phyloP scores from a whole-genome alignment of 2,888 invertebrate genomes.

The Drosophila helvetica region DNA sequence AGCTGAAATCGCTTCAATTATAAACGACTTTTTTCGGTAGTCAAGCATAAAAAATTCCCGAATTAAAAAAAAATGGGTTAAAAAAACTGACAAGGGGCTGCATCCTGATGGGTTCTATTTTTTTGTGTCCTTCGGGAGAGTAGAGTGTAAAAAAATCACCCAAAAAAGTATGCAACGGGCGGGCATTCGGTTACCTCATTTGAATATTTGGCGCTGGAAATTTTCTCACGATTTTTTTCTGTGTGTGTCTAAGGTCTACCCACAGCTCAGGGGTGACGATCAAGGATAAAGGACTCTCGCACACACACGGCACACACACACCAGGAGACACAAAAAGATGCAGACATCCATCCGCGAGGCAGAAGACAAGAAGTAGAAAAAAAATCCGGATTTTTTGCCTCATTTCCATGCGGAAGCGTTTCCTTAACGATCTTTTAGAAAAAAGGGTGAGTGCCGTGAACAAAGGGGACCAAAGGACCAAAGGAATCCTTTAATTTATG shows the following conservation, averaged over 20 bases:
- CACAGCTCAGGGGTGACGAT: conserved; percentile 73
- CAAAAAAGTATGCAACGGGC: conserved; percentile 73
- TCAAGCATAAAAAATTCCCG: conserved; percentile 69
- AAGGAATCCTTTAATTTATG: conserved; percentile 73
- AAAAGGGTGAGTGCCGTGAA: conserved; percentile 63
- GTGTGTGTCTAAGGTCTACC: conserved; percentile 50
- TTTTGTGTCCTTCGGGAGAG: conserved; percentile 7
- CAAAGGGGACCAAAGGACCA: conserved; percentile 51
- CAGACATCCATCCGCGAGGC: conserved; percentile 37
- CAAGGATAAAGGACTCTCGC: conserved; percentile 59
- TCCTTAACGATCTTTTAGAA: conserved; percentile 42
- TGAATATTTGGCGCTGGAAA: conserved; percentile 73
- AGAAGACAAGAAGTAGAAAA: conserved; percentile 56
- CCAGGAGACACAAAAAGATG: conserved; percentile 39
- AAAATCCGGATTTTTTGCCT: conserved; percentile 82
- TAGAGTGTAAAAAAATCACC: conserved; percentile 42
- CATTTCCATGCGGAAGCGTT: conserved; percentile 79
- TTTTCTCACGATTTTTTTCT: conserved; percentile 75
- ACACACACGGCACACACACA: too few species aligned
- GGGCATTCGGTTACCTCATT: conserved; percentile 61
- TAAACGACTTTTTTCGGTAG: conserved; percentile 73
- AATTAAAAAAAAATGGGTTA: conserved; percentile 56
- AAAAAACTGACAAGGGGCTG: conserved; percentile 63
- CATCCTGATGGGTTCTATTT: conserved; percentile 57
- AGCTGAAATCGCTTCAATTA: conserved; percentile 62